Base-by-base conservation (phyloP, 1,140 invertebrate genomes). In the Listronotus oregonensis region DNA sequence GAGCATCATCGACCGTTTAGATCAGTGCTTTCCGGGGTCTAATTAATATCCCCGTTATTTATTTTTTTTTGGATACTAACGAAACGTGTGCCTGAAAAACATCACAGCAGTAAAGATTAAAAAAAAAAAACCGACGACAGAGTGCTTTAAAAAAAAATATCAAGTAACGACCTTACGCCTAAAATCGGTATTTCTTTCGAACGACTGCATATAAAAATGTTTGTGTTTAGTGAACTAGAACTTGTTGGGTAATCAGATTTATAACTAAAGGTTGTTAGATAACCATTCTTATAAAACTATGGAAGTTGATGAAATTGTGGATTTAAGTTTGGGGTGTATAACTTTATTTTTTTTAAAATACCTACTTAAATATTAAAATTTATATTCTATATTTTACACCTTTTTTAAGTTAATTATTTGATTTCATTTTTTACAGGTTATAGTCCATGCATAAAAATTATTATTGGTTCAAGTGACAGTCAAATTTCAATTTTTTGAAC, bases 271-370 rank as follows among this genome's bases (percentile, higher is more conserved):
- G 3, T 40, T 51, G 34, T 62, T 44, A 54, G 49, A 62, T 51
- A 43, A 54, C 27, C 18, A 52, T 37, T 68, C n/a, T 58, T 17
- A 14, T 66, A 32, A 37, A 70, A 68, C 62, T 79, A 86, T 86
- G 85, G 85, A 86, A 69, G 81, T 86, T 72, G 84, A 86, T 79
- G 82, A 83, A 70, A 77, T 79, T 71, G 85, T 87, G 62, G 86
- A 92, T 81, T 81, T 92, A 54, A 91, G 89, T 79, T 85, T 91
- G 67, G 88, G 87, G 82, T 32, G 67, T 67, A 47, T 58, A 39
- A 9, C 7, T 47, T n/a, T n/a, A n/a, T 27, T 21, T 57, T 39
- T n/a, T 34, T 47, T 64, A 18, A 49, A 14, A 42, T 37, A 11
- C 31, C n/a, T 10, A 31, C n/a, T 11, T 40, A 39, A 12, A n/a